These are phyloP conservation scores for Scaptomyza parva DNA, from an alignment of 2,888 invertebrate species.

Conservation along the genomic window DNA sequence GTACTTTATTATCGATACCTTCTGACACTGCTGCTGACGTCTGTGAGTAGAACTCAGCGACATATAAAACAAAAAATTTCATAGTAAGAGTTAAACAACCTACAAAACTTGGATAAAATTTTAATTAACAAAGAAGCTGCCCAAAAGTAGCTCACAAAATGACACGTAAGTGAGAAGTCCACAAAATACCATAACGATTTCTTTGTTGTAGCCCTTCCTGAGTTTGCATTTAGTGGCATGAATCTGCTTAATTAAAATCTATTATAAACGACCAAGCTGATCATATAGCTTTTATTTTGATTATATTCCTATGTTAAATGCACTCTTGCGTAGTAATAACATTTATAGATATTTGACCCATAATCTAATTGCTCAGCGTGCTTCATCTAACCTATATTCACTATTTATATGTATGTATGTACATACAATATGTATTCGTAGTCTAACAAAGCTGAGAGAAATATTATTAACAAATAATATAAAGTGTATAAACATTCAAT, in stretches of 20 bases:
- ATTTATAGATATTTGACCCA: neutral
- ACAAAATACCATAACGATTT: conserved; percentile 4
- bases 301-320: neutral
- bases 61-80: conserved; percentile 10
- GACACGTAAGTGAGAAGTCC: conserved; percentile 61
- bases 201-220: conserved; percentile 8
- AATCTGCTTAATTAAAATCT: neutral
- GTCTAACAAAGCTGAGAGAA: neutral
- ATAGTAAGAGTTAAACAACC: conserved; percentile 13
- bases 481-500: conserved; percentile 3
- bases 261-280: neutral
- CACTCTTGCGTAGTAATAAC: neutral
- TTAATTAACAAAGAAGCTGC: conserved; percentile 24
- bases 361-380: conserved; percentile 5
- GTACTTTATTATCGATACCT: conserved; percentile 23
- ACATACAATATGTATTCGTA: neutral
- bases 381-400: conserved; percentile 47
- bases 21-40: conserved; percentile 38
- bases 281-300: neutral
- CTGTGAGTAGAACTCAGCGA: conserved; percentile 18
- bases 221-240: neutral
- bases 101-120: conserved; percentile 35
- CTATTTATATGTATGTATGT: no score
- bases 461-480: neutral
- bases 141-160: conserved; percentile 46